A percentile compares a stretch with the other conserved stretches of the same genome.
Evolutionary conservation across 2,888 invertebrate genomes (phyloP).

Genomic region (Clitarchus hookeri): DNA sequence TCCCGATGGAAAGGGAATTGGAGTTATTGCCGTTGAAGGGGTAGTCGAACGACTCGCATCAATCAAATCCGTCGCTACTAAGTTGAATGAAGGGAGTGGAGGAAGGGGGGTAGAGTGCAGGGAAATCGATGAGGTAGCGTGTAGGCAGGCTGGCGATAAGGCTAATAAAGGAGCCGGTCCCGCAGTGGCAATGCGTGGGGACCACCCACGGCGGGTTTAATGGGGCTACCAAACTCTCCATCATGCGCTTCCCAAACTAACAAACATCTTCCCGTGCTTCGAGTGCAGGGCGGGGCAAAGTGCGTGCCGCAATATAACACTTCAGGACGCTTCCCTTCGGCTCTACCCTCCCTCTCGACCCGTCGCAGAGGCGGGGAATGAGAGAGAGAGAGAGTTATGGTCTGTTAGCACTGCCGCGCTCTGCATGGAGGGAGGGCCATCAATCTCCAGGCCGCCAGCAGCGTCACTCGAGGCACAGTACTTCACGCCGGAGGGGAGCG

Average conservation of each 20-base stretch:
- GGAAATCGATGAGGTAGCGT: too few relatives aligned
- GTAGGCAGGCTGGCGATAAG: background rate
- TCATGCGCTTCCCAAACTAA: background rate
- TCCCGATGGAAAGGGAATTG: background rate
- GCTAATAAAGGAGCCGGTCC: background rate
- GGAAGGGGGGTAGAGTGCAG: background rate
- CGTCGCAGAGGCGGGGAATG: background rate
- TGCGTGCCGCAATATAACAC: constrained; percentile 8
- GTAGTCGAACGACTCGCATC: background rate
- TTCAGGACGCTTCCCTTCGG: background rate
- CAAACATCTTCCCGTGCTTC: background rate
- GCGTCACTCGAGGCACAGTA: background rate
- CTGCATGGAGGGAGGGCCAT: background rate
- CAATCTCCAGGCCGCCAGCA: background rate
- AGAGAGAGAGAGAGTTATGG: background rate
- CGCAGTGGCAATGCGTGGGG: background rate
- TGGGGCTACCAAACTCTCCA: background rate
- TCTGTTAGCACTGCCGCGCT: background rate
- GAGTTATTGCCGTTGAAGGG: background rate
- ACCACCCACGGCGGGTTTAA: background rate
- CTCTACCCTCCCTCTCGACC: background rate
- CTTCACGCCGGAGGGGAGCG: background rate
- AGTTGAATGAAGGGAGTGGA: too few relatives aligned
- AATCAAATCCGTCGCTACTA: background rate
- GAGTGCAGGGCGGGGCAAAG: background rate